Evolutionary conservation across 2,888 invertebrate species (phyloP).

Genomic region (Clanis bilineata): DNA sequence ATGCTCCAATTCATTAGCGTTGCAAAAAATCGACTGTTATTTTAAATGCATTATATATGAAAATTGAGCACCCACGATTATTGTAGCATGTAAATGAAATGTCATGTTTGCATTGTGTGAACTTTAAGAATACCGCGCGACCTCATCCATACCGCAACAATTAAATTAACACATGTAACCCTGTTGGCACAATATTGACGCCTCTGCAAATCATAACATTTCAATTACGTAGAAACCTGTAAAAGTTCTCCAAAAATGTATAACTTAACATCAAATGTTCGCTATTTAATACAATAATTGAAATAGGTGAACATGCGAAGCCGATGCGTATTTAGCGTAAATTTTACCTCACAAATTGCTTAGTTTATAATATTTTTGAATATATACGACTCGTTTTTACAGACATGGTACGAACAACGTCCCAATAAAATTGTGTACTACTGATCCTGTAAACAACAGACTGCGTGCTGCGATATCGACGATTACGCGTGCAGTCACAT

Average conservation of each 20-base stretch:
- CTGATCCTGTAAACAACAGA: slow-evolving; percentile 4
- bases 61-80: slow-evolving; percentile 32
- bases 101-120: not conserved
- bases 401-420: slow-evolving; percentile 5
- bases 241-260: slow-evolving; percentile 11
- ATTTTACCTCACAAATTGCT: slow-evolving; percentile 10
- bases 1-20: slow-evolving; percentile 15
- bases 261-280: slow-evolving; percentile 5
- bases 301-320: slow-evolving; percentile 5
- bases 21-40: slow-evolving; percentile 29
- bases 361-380: slow-evolving; percentile 8
- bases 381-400: slow-evolving; percentile 11
- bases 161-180: not conserved
- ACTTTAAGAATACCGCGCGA: not conserved
- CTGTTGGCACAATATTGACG: not conserved
- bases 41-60: slow-evolving; percentile 26
- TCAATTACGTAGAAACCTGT: slow-evolving; percentile 1
- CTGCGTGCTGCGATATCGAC: not conserved
- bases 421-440: slow-evolving; percentile 11
- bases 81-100: slow-evolving; percentile 1
- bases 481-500: not conserved
- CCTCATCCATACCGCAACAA: not conserved
- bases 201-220: slow-evolving; percentile 4
- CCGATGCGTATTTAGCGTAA: slow-evolving; percentile 4
- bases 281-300: slow-evolving; percentile 1